These are phyloP conservation scores for Ophonus ardosiacus DNA, from an alignment of 2,888 invertebrate species.

Conservation along the genomic window DNA sequence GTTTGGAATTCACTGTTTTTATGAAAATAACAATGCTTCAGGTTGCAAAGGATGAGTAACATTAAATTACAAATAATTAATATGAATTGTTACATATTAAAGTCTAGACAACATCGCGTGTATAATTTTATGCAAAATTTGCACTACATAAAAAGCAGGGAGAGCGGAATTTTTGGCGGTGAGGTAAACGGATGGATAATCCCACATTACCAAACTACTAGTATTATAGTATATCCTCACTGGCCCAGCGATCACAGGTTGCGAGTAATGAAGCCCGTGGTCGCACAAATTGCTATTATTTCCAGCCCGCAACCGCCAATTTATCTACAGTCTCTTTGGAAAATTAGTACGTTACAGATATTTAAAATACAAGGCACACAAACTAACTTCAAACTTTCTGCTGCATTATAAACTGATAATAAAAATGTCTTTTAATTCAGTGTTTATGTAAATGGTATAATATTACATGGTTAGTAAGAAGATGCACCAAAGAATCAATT, in stretches of 20 bases:
- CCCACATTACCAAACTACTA: conserved; percentile 53
- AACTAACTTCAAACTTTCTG: conserved; percentile 12
- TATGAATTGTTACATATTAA: conserved; percentile 39
- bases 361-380: conserved; percentile 16
- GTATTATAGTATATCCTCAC: conserved; percentile 37
- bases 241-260: conserved; percentile 31
- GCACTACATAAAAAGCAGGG: conserved; percentile 46
- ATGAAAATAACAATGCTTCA: not conserved
- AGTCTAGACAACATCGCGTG: conserved; percentile 53
- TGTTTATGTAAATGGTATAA: conserved; percentile 29
- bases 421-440: conserved; percentile 19
- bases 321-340: conserved; percentile 17
- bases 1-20: not conserved
- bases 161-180: conserved; percentile 49
- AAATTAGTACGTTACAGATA: conserved; percentile 28
- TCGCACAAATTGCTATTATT: conserved; percentile 49
- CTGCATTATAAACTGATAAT: conserved; percentile 15
- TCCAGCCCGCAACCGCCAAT: conserved; percentile 31
- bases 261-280: conserved; percentile 25
- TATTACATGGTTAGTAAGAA: not conserved
- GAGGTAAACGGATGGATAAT: conserved; percentile 44
- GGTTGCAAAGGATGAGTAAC: conserved; percentile 21
- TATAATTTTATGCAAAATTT: conserved; percentile 53
- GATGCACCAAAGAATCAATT: conserved; percentile 23
- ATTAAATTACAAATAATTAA: conserved; percentile 56